Conservation (phyloP, 30 jellyfish, hydroid and myxozoan genomes). For the Pseudorhiza aurosa region DNA sequence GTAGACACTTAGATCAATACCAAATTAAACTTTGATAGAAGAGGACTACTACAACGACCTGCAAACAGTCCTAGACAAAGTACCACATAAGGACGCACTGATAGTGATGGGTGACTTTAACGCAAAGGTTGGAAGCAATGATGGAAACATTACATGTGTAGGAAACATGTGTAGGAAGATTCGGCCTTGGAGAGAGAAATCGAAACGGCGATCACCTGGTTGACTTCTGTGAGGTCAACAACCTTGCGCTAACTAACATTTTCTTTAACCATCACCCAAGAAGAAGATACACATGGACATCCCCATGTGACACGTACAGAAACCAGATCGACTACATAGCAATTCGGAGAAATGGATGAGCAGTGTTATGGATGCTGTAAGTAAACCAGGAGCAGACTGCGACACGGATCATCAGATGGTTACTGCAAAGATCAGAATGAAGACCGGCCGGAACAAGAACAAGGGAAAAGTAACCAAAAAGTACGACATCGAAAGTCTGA, state of each 20-base stretch:
- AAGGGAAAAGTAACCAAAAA: too few species aligned
- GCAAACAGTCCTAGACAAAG: too few species aligned
- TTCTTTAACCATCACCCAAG: not conserved
- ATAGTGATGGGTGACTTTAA: too few species aligned
- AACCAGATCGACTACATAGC: conserved; percentile 1
- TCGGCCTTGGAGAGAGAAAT: conserved; percentile 20
- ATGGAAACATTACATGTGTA: too few species aligned
- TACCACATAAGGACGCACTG: too few species aligned
- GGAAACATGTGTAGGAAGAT: not conserved
- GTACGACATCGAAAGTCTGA: too few species aligned
- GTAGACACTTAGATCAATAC: too few species aligned
- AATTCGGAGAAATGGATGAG: too few species aligned
- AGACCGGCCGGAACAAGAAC: too few species aligned
- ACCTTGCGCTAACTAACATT: not conserved
- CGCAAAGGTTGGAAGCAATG: not conserved
- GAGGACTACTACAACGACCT: too few species aligned
- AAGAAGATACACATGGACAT: conserved; percentile 1
- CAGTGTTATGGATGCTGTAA: not conserved
- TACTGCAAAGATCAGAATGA: not conserved
- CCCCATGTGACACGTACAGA: conserved; percentile 1
- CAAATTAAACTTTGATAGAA: too few species aligned
- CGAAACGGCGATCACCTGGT: not conserved
- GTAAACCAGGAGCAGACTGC: conserved; percentile 11
- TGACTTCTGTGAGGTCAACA: conserved; percentile 9
- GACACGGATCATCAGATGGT: not conserved